Percentiles rank a stretch among this genome's conserved stretches.
Evolutionary conservation across 1,140 invertebrate species (phyloP).

Genomic region (Drosophila tani): DNA sequence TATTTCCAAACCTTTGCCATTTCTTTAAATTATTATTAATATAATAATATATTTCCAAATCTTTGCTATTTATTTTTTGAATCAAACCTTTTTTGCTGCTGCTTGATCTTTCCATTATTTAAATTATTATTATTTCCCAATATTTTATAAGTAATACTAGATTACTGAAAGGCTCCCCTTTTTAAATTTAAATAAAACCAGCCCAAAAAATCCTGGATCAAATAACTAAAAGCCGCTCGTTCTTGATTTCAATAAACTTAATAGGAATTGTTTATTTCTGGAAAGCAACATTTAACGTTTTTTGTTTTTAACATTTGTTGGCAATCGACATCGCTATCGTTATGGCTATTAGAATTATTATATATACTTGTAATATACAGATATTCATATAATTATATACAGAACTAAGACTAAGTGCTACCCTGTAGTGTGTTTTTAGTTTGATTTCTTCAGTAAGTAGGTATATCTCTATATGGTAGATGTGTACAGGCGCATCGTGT

Average conservation of each 20-base stretch:
- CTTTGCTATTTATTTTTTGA: no score
- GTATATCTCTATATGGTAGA: slow-evolving; percentile 7
- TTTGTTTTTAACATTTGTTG: slow-evolving; percentile 20
- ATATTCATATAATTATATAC: slow-evolving; percentile 27
- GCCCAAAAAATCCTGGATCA: no score
- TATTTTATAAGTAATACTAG: no score
- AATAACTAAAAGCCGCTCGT: no score
- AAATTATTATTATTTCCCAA: no score
- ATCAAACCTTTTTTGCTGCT: no score
- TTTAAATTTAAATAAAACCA: no score
- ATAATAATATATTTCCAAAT: no score
- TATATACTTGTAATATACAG: slow-evolving; percentile 32
- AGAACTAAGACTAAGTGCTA: slow-evolving; percentile 31
- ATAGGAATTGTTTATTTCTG: slow-evolving; percentile 76
- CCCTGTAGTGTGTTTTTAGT: slow-evolving; percentile 35
- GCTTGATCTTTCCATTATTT: no score
- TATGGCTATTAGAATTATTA: slow-evolving; percentile 19
- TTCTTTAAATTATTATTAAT: no score
- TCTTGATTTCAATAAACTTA: slow-evolving; percentile 41
- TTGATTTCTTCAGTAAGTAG: slow-evolving; percentile 31
- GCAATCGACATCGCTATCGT: slow-evolving; percentile 34
- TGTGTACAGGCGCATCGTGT: slow-evolving; percentile 21
- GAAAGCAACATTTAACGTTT: slow-evolving; percentile 54
- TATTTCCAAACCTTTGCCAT: no score
- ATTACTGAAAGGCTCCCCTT: no score